Evolutionary conservation across 23 tunicate genomes (phyloP).

Genomic region (Oikopleura vanhoeffeni): DNA sequence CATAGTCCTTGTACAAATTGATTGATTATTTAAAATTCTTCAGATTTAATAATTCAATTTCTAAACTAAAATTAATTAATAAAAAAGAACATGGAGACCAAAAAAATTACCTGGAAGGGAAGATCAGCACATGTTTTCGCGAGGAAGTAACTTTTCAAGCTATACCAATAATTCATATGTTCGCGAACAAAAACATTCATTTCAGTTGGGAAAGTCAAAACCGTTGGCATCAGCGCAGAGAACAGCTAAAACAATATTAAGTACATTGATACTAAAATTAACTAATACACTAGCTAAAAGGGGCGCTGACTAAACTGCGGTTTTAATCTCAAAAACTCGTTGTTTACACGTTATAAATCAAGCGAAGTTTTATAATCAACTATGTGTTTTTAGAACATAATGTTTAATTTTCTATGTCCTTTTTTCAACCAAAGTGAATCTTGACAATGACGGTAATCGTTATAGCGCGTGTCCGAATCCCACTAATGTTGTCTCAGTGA

Average conservation of each 20-base stretch:
- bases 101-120: slow-evolving; percentile 93
- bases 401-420: too few relatives aligned
- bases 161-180: slow-evolving; percentile 96
- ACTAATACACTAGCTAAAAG: too few relatives aligned
- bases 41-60: neutral
- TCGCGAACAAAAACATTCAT: slow-evolving; percentile 76
- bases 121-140: slow-evolving; percentile 86
- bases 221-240: slow-evolving; percentile 14
- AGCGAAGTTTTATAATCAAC: too few relatives aligned
- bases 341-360: too few relatives aligned
- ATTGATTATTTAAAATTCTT: neutral
- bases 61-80: neutral
- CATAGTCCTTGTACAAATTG: neutral
- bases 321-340: too few relatives aligned
- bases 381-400: too few relatives aligned
- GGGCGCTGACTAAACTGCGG: too few relatives aligned
- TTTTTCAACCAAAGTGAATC: too few relatives aligned
- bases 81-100: neutral
- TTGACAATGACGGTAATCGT: too few relatives aligned
- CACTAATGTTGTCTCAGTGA: too few relatives aligned
- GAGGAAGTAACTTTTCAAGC: slow-evolving; percentile 50
- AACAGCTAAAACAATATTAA: neutral
- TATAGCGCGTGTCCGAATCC: too few relatives aligned
- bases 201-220: slow-evolving; percentile 61
- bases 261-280: too few relatives aligned